These are phyloP conservation scores for Heterodera schachtii DNA, from an alignment of 1,140 invertebrate genomes.

Conservation along the genomic window DNA sequence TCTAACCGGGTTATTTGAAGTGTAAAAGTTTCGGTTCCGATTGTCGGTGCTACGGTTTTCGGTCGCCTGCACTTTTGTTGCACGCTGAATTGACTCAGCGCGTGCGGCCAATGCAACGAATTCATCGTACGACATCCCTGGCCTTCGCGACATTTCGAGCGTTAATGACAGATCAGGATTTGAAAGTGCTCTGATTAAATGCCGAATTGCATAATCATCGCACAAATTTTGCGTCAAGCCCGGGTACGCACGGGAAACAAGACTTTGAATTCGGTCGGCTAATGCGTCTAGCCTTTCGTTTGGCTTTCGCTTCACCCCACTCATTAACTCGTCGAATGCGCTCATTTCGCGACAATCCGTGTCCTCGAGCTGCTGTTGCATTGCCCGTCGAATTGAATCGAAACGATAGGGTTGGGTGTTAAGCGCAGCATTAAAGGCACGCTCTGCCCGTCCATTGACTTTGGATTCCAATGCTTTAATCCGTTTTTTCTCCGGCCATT, in stretches of 20 bases:
- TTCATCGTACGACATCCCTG: conserved; percentile 2
- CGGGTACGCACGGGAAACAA: conserved; percentile 14
- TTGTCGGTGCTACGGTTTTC: neutral
- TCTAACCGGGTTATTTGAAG: neutral
- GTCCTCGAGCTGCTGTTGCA: neutral
- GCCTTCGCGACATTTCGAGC: neutral
- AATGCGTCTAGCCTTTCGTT: neutral
- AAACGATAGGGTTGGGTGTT: too few relatives aligned
- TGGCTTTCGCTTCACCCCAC: neutral
- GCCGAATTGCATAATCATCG: neutral
- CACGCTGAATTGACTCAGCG: neutral
- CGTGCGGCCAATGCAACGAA: neutral
- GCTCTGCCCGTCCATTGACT: conserved; percentile 2
- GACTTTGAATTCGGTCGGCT: neutral
- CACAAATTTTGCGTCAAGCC: neutral
- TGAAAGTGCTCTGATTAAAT: neutral
- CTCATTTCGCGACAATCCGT: too few relatives aligned
- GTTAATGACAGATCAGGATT: neutral
- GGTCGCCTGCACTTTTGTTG: neutral
- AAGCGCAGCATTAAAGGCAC: too few relatives aligned
- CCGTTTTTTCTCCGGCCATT: neutral
- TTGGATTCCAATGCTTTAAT: neutral
- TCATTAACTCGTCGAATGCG: too few relatives aligned
- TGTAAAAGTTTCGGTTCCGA: neutral
- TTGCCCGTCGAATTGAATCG: neutral